Conservation (phyloP, 2,113 vertebrate genomes). For the Cynocephalus volans region DNA sequence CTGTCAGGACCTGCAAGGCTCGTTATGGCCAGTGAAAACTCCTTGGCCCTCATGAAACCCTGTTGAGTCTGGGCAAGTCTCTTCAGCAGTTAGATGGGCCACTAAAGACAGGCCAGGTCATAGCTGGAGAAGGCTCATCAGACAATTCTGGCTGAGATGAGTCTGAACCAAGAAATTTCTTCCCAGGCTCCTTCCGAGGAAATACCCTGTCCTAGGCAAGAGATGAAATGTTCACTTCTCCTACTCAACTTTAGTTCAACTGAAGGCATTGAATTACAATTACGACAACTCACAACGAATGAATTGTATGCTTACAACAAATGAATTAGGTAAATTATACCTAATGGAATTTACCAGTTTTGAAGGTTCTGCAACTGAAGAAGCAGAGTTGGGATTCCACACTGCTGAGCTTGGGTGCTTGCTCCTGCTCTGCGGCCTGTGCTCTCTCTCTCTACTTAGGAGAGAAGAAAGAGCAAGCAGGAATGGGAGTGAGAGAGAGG, state of each 20-base stretch:
- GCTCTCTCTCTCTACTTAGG: neutral
- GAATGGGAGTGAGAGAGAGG: neutral
- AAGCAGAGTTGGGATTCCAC: neutral
- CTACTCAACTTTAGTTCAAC: neutral
- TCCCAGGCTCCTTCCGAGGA: neutral
- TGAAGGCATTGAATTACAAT: neutral
- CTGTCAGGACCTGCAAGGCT: neutral
- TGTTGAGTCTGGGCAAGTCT: neutral
- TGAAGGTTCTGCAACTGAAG: neutral
- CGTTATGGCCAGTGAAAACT: neutral
- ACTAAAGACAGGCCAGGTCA: neutral
- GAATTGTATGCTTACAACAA: neutral
- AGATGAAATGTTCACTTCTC: neutral
- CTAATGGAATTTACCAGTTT: neutral
- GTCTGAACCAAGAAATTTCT: neutral
- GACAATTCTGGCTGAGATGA: neutral
- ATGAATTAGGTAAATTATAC: neutral
- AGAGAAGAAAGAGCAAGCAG: neutral
- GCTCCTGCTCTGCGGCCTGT: too few relatives aligned
- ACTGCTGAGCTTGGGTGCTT: too few relatives aligned
- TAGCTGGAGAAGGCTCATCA: fast-evolving
- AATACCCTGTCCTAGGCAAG: neutral
- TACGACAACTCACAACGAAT: neutral
- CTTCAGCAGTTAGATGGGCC: neutral
- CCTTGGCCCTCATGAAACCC: neutral